Percentiles rank a stretch among this genome's conserved stretches.
Evolutionary conservation across 2,888 invertebrate genomes (phyloP).

Genomic region (Liopterus haemorrhoidalis): DNA sequence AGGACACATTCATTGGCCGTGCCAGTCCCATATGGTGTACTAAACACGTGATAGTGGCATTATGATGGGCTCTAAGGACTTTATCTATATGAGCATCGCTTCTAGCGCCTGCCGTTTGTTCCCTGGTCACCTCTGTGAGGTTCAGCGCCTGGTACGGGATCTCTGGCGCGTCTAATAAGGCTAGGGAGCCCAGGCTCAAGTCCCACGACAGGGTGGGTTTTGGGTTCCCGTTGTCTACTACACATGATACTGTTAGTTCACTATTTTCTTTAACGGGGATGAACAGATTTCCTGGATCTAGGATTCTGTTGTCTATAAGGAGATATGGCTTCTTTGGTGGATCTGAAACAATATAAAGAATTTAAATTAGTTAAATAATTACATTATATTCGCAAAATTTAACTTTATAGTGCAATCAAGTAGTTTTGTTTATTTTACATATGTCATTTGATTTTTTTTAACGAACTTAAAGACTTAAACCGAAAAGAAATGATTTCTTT

Average conservation of each 20-base stretch:
- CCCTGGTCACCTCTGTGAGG: constrained; percentile 28
- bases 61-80: constrained; percentile 78
- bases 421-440: too few relatives aligned
- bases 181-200: constrained; percentile 57
- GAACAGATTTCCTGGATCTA: constrained; percentile 82
- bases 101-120: constrained; percentile 43
- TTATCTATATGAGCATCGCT: constrained; percentile 65
- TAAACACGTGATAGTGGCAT: constrained; percentile 76
- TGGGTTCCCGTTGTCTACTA: constrained; percentile 78
- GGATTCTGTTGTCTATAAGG: constrained; percentile 75
- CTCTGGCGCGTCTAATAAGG: constrained; percentile 53
- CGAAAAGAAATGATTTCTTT: too few relatives aligned
- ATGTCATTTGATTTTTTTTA: too few relatives aligned
- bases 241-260: constrained; percentile 73
- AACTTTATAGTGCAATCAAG: too few relatives aligned
- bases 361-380: too few relatives aligned
- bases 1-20: constrained; percentile 53
- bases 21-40: constrained; percentile 63
- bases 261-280: constrained; percentile 82
- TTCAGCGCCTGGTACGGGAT: constrained; percentile 53
- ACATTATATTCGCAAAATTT: too few relatives aligned
- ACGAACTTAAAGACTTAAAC: too few relatives aligned
- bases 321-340: constrained; percentile 79
- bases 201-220: constrained; percentile 61
- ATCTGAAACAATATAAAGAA: constrained; percentile 61